Evolutionary conservation across 2,797 vertebrate genomes (phyloP), one percentile per base, ranked within the genome.

Genomic region (Echiichthys vipera): DNA sequence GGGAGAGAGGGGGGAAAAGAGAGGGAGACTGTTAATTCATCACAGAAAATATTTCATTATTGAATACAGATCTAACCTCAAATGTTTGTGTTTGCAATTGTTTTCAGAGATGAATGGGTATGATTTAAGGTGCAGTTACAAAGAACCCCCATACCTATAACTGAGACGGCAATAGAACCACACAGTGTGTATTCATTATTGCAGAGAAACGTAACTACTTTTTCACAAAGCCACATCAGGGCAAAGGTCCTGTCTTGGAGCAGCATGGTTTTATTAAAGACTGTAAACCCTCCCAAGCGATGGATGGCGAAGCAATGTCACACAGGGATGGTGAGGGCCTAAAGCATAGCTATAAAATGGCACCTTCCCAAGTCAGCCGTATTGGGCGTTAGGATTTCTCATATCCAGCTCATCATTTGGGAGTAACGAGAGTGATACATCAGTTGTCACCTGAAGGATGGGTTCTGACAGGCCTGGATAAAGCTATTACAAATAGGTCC

Each of bases 41-140:
- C 56, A 47, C 4, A 51, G 15, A 71, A 36, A 64, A 63, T 36
- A n/a, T 40, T 56, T 72, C 4, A 67, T 68, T 68, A 59, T 6
- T 57, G 64, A 47, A 65, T 37, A 8, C 61, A 51, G 45, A 57
- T 25, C 14, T 30, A 30, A 71, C 42, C 49, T 39, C 54, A 39
- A 12, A 22, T 1, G 10, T 56, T 42, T 29, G 45, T 56, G 29
- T 49, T 18, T 47, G 51, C 56, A 22, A n/a, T 64, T 63, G 61
- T 68, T 75, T 64, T 39, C 13, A 18, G 12, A 66, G 42, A 86
- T 56, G 51, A 67, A 78, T 47, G 46, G 25, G 18, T 34, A 5
- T 24, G 25, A 59, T 75, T 45, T 65, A 34, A 74, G 37, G 32
- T 3, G 1, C 27, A 37, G 10, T 29, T 13, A 30, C 65, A 61